phyloP scores from a whole-genome alignment of 2,113 vertebrate genomes.

The Oophaga pumilio region DNA sequence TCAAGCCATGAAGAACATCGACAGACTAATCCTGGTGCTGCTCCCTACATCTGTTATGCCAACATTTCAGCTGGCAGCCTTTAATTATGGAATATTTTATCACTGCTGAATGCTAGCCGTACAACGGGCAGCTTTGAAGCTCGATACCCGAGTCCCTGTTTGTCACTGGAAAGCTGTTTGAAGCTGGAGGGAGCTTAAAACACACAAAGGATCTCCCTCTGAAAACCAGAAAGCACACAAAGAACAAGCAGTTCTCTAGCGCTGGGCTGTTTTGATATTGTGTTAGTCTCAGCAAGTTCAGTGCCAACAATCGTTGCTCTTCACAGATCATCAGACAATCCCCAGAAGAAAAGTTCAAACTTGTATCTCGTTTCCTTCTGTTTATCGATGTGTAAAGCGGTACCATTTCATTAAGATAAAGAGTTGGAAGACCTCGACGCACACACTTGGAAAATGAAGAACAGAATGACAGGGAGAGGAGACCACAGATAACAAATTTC shows the following conservation, averaged over 20 bases:
- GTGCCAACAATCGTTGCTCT: constrained; percentile 31
- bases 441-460: constrained; percentile 28
- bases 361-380: constrained; percentile 52
- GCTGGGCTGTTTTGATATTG: constrained; percentile 52
- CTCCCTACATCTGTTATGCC: background rate
- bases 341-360: constrained; percentile 53
- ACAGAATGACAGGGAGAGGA: constrained; percentile 27
- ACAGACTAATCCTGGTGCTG: constrained; percentile 34
- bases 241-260: constrained; percentile 45
- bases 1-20: background rate
- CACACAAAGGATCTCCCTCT: constrained; percentile 41
- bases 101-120: background rate
- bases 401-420: constrained; percentile 56
- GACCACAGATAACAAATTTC: constrained; percentile 28
- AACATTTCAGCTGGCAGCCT: background rate
- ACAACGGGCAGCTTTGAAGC: constrained; percentile 43
- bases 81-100: constrained; percentile 45
- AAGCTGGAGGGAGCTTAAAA: constrained; percentile 52
- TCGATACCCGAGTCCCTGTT: constrained; percentile 19
- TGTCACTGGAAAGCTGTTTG: constrained; percentile 42
- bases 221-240: constrained; percentile 15
- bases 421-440: constrained; percentile 39
- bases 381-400: constrained; percentile 54
- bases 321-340: constrained; percentile 56
- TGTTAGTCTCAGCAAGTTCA: constrained; percentile 54